Base-by-base conservation (phyloP, 2,113 vertebrate species). In the Oncorhynchus kisutch region DNA sequence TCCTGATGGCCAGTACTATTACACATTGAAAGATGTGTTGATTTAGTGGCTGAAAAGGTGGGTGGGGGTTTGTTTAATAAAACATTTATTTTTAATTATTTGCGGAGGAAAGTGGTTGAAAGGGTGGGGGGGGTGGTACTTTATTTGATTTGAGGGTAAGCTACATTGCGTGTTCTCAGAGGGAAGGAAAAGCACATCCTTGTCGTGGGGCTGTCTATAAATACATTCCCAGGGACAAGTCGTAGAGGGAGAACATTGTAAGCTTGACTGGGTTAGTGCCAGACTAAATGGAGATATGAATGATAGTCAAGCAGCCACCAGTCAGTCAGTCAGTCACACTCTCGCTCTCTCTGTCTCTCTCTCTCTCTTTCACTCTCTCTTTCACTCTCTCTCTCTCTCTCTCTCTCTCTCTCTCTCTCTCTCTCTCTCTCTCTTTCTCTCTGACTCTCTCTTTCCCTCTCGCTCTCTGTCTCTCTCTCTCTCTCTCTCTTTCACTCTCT, bases 241-340 rank as follows among this genome's bases (percentile, higher is more conserved):
- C 24, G 65, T 48, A 62, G 18, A 66, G 22, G 67, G n/a, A 48
- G 68, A 71, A 59, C 13, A 27, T 69, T 27, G 65, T 54, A 70
- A 71, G 70, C 67, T 59, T 77, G 51, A 79, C 79, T 70, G 76
- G 65, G 57, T 72, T 67, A 70, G 74, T 49, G 81, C 72, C 81
- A 57, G 71, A 69, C 70, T 74, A 79, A 81, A 86, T 70, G 68
- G 62, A 73, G 69, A 62, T 77, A 76, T 77, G 73, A 73, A 39
- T 65, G 59, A 82, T 78, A 70, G 78, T 74, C 29, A 54, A 60
- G 76, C 59, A 75, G 13, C 51, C 76, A 70, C 20, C n/a, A 68
- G 14, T 60, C 3, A 27, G 27, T 27, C 27, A 27, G 25, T 27
- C 25, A 27, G 25, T 27, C 25, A 27, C 7, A 2, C 1, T 8